A percentile compares a stretch with the other conserved stretches of the same genome.
phyloP scores from a whole-genome alignment of 2,888 invertebrate genomes.

The Teleogryllus oceanicus region DNA sequence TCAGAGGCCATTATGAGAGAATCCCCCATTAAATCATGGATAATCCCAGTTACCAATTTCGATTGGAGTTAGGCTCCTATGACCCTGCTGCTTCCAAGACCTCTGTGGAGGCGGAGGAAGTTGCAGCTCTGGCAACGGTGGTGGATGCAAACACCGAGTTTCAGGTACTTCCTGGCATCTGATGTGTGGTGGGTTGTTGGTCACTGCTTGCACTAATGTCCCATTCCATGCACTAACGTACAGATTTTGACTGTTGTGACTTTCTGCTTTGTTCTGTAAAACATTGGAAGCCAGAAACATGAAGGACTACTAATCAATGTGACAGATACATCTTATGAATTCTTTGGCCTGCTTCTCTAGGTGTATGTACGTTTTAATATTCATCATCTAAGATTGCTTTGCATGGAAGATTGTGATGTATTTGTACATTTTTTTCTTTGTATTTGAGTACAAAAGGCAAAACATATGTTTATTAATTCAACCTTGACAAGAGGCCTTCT shows the following conservation, averaged over 20 bases:
- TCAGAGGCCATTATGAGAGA: no score
- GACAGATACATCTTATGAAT: not conserved
- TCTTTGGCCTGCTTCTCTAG: not conserved
- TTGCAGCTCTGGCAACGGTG: not conserved
- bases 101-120: not conserved
- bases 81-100: not conserved
- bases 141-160: conserved; percentile 6
- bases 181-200: not conserved
- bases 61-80: not conserved
- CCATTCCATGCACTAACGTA: not conserved
- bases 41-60: not conserved
- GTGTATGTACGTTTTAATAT: not conserved
- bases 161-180: not conserved
- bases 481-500: no score
- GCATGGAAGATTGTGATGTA: no score
- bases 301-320: no score
- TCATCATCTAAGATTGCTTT: no score
- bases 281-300: not conserved
- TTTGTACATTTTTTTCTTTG: no score
- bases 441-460: no score
- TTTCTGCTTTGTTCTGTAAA: not conserved
- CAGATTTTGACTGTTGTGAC: not conserved
- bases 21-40: not conserved
- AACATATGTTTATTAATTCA: no score
- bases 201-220: not conserved